phyloP scores from a whole-genome alignment of 1,140 invertebrate species.

The Potamilus streckersoni region DNA sequence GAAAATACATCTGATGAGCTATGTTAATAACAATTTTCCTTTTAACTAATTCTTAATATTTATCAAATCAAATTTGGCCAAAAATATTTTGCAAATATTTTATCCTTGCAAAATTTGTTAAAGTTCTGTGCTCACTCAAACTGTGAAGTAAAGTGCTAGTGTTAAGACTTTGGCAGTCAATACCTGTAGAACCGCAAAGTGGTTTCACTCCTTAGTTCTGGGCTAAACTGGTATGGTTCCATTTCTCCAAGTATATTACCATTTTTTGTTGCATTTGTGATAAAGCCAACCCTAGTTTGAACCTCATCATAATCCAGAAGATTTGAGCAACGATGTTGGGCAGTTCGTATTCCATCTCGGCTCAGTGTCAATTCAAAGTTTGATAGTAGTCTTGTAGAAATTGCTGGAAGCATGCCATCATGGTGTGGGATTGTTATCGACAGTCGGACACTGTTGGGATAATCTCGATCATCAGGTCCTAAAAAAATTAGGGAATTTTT shows the following conservation, averaged over 20 bases:
- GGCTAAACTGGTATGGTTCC: slow-evolving; percentile 64
- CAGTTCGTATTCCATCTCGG: slow-evolving; percentile 58
- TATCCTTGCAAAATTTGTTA: neutral
- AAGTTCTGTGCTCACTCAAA: slow-evolving; percentile 18
- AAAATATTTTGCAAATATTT: no score
- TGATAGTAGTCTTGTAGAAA: slow-evolving; percentile 65
- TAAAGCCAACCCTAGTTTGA: slow-evolving; percentile 56
- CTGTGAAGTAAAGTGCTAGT: slow-evolving; percentile 57
- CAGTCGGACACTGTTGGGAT: slow-evolving; percentile 63
- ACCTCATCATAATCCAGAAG: slow-evolving; percentile 55
- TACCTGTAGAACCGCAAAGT: slow-evolving; percentile 64
- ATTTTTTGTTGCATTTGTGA: slow-evolving; percentile 59
- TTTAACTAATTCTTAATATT: no score
- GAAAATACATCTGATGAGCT: no score
- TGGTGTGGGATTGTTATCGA: slow-evolving; percentile 65
- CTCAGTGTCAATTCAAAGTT: slow-evolving; percentile 67
- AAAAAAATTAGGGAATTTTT: neutral
- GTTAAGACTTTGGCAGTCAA: neutral
- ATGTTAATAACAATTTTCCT: no score
- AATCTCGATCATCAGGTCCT: slow-evolving; percentile 58
- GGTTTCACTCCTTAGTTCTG: slow-evolving; percentile 48
- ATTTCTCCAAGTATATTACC: slow-evolving; percentile 49
- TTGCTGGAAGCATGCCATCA: slow-evolving; percentile 67
- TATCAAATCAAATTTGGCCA: no score
- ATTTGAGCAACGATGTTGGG: slow-evolving; percentile 67